Base-by-base conservation (phyloP, 2,888 invertebrate species). In the Nephrocerus scutellatus region DNA sequence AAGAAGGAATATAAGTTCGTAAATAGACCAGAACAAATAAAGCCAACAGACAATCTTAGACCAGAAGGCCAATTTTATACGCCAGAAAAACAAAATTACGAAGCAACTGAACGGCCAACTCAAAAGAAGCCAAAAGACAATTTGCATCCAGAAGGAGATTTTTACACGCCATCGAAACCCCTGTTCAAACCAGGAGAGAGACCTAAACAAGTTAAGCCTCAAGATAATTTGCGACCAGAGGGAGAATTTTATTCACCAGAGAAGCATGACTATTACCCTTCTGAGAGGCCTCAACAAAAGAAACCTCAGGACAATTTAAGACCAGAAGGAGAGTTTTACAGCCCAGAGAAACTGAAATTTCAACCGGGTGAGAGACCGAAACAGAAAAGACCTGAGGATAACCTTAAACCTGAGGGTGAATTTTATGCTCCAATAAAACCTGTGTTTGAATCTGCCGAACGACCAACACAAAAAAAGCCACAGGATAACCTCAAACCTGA, bases 321-420 rank as follows among this genome's bases (percentile, higher is more conserved):
- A 35, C 74, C 77, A 0, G 77, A 80, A 52, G 74, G 80, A 4
- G 74, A 77, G 0, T 75, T 76, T 47, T 70, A 72, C 33, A 49
- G 55, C 13, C 74, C 71, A 0, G 62, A 65, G 25, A 65, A 64
- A 43, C 49, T 55, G 44, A 50, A 55, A 58, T 62, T 41, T 44
- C 67, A 54, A 5, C 70, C 73, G 2, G 72, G 3, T 42, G 76
- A 79, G 52, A 66, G 72, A 47, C 66, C 72, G 9, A 65, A 70
- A 16, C 73, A 74, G 1, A 72, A 73, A 21, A 71, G 65, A 51
- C 74, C 70, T 24, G 55, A 68, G 4, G 67, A 49, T 48, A 72
- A 72, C 44, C 56, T 70, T 1, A 50, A 47, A 21, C 68, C 71
- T 0, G 72, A 72, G 48, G 74, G 74, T 15, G 69, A 69, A 5